Evolutionary conservation across 2,888 invertebrate genomes (phyloP), one percentile per base, ranked within the genome.

Genomic region (Lacanobia wlatinum): DNA sequence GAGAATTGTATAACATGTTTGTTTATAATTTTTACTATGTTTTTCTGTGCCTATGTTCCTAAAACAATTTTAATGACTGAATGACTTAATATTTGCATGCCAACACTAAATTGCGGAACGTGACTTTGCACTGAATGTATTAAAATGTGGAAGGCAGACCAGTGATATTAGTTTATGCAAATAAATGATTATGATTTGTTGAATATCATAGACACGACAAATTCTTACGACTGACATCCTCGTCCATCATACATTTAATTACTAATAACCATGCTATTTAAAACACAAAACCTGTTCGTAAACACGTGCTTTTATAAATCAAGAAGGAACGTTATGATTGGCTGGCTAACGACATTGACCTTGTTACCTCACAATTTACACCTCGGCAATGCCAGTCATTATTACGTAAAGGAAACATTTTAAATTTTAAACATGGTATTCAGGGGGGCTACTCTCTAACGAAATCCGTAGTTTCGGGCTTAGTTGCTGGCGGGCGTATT

Each of bases 321-420:
- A 65, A 68, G 48, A 61, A 50, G 43, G 10, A 50, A 28, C 62
- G 40, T 38, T 55, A 28, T 34, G 65, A 59, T 34, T 71, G 71
- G 53, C 53, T 69, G 60, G 43, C 38, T 34, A 56, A 34, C 40
- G 83, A 50, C 85, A 84, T 65, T 82, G 82, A 84, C 85, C 78
- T 82, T 84, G 78, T 71, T 71, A 72, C 71, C 46, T 67, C 82
- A 76, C 67, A 53, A 60, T 72, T 68, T 65, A 79, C 68, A 65
- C 46, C 38, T 79, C 46, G 43, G 46, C 61, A 82, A 62, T 78
- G 67, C 18, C 58, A 68, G 67, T 34, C 58, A 62, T 65, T 60
- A 72, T 67, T 65, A 82, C 48, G 48, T 61, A 61, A 53, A 67
- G 67, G 60, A 64, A 78, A 64, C 61, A 60, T 72, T 72, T 67